phyloP scores from a whole-genome alignment of 2,797 vertebrate species.

The Spinibarbus caldwelli region DNA sequence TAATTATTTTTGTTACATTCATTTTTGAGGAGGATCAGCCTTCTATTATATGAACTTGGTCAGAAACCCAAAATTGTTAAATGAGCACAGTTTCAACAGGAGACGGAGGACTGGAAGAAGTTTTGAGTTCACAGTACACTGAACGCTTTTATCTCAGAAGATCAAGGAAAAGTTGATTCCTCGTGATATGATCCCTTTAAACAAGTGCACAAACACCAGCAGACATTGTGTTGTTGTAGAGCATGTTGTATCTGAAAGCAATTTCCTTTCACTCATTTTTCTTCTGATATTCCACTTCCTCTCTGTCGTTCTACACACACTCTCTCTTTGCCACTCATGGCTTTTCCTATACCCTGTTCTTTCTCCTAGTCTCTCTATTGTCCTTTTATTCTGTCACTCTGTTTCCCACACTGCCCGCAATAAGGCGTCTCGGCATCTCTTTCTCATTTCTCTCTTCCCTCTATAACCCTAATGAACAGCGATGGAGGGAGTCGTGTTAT shows the following conservation, averaged over 20 bases:
- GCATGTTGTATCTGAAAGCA: conserved; percentile 14
- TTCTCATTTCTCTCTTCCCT: conserved; percentile 23
- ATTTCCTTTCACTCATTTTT: conserved; percentile 6
- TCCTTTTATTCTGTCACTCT: conserved; percentile 41
- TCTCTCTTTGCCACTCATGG: background rate
- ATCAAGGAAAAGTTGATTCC: background rate
- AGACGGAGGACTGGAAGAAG: background rate
- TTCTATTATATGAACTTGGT: background rate
- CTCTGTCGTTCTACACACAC: background rate
- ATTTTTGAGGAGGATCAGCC: too few species aligned
- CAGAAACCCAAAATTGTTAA: background rate
- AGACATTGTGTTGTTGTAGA: background rate
- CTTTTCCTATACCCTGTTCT: background rate
- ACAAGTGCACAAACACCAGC: background rate
- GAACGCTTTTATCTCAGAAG: conserved; percentile 9
- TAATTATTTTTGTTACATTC: background rate
- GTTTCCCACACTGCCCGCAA: conserved; percentile 23
- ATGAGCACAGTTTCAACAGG: conserved; percentile 5
- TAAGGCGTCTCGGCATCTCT: too few species aligned
- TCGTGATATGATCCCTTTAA: background rate
- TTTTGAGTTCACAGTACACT: background rate
- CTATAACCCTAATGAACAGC: conserved; percentile 70
- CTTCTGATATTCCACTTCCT: conserved; percentile 1
- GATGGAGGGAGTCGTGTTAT: conserved; percentile 54
- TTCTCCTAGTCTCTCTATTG: background rate